phyloP scores from a whole-genome alignment of 1,140 invertebrate species.

The Palaemon carinicauda region DNA sequence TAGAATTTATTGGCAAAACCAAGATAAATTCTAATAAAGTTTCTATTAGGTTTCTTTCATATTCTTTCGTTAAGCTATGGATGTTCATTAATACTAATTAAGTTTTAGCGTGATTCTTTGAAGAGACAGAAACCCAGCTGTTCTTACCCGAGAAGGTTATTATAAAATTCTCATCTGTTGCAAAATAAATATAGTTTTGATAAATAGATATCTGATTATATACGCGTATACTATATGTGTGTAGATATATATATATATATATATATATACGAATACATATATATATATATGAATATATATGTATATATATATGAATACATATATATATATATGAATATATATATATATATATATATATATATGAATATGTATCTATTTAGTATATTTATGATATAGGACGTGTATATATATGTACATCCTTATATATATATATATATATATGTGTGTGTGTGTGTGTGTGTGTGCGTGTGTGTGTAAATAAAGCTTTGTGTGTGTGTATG shows the following conservation, averaged over 20 bases:
- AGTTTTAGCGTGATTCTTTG: no score
- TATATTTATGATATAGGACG: not conserved
- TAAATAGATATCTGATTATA: no score
- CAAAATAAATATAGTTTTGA: no score
- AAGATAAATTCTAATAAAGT: no score
- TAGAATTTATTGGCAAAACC: no score
- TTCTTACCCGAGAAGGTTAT: not conserved
- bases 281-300: not conserved
- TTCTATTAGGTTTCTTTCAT: no score
- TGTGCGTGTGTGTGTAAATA: no score
- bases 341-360: conserved; percentile 17
- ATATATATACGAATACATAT: conserved; percentile 28
- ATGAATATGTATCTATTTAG: not conserved
- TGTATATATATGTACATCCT: conserved; percentile 22
- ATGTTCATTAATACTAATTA: no score
- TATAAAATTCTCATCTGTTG: not conserved
- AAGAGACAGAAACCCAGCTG: not conserved
- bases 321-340: conserved; percentile 1
- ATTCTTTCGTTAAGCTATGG: no score
- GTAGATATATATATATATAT: conserved; percentile 35
- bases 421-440: conserved; percentile 27
- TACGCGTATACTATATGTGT: conserved; percentile 28
- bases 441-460: no score
- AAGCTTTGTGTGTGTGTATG: no score
- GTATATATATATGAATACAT: not conserved